Evolutionary conservation across 2,113 vertebrate genomes (phyloP), one percentile per base, ranked within the genome.

Genomic region (Corydoras sp.): DNA sequence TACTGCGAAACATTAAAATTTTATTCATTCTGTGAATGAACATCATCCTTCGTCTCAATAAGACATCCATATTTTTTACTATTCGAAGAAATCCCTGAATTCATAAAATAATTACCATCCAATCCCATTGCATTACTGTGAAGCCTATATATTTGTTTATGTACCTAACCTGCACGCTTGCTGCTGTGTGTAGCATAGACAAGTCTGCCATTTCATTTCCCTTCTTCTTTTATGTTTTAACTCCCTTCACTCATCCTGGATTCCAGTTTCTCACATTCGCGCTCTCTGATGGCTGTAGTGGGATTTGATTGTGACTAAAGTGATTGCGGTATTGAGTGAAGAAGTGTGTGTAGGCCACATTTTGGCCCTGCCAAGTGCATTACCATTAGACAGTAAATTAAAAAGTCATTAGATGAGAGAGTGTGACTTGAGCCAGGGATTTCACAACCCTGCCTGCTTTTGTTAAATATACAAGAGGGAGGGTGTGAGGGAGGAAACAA

Each of bases 351-450:
- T 62, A 62, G 65, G 71, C 63, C 75, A 56, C 75, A 49, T 72
- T 53, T 65, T 67, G 65, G 60, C 71, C 56, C 69, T 77, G 77
- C 75, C 77, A 76, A 81, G 75, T 73, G 61, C 73, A 80, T 78
- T 80, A 81, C 55, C 73, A 70, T 72, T 61, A 58, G 60, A 75
- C 73, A 80, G 80, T 79, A 80, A 80, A 81, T 81, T 75, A 81
- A 79, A 81, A 72, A 79, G 80, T 81, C 75, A 81, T 81, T 78
- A 73, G 77, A 77, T 62, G 59, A 35, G 24, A 50, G 48, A 54
- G 71, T 72, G 72, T 70, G 74, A 77, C 53, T 51, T 58, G 61
- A 67, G 48, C 55, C 53, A 15, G 59, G 56, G 68, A 69, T 67
- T 76, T 69, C 68, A 55, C 31, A n/a, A 14, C 73, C 54, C 61